phyloP scores from a whole-genome alignment of 2,888 invertebrate species.

The Macrophya alboannulata region DNA sequence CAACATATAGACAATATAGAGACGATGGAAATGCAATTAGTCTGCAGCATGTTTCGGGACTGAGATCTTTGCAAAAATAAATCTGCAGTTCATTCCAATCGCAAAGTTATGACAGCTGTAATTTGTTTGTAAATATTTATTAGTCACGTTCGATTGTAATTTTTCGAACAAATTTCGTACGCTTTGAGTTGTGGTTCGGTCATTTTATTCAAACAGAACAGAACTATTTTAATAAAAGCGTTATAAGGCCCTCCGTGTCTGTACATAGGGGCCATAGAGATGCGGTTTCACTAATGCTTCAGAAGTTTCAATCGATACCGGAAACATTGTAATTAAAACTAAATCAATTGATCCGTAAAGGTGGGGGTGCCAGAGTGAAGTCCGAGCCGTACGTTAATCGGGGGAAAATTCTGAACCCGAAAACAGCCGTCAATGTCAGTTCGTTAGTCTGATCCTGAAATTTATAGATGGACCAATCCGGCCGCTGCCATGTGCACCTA shows the following conservation, averaged over 20 bases:
- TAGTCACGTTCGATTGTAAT: background rate
- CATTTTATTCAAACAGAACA: background rate
- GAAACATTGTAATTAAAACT: conserved; percentile 39
- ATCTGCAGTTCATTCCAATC: background rate
- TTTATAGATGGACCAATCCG: conserved; percentile 1
- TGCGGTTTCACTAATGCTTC: conserved; percentile 26
- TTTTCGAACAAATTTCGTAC: background rate
- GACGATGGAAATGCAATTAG: background rate
- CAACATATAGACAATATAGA: background rate
- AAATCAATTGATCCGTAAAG: conserved; percentile 8
- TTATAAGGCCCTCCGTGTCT: background rate
- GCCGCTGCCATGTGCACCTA: conserved; percentile 1
- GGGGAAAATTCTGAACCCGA: background rate
- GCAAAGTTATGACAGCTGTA: background rate
- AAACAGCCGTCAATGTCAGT: background rate
- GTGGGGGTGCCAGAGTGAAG: background rate
- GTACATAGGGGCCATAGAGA: conserved; percentile 11
- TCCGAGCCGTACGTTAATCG: background rate
- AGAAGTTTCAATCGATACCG: conserved; percentile 50
- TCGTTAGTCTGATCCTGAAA: background rate
- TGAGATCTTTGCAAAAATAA: background rate
- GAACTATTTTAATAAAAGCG: background rate
- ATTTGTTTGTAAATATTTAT: background rate
- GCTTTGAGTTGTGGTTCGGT: background rate
- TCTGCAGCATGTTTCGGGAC: background rate